Evolutionary conservation across 2,888 invertebrate genomes (phyloP).

Genomic region (Chydorus sphaericus): DNA sequence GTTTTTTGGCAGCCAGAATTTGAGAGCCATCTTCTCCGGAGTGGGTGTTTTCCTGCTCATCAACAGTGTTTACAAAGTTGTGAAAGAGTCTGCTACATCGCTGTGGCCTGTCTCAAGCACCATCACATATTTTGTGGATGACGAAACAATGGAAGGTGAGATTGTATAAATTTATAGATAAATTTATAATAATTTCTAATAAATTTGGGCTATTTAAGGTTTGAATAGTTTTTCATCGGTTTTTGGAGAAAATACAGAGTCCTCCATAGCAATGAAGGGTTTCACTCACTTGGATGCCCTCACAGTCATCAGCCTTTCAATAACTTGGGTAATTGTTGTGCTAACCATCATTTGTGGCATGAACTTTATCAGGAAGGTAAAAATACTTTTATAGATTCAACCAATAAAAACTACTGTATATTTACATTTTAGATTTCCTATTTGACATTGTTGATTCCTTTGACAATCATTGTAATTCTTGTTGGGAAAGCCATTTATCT

Average conservation of each 20-base stretch:
- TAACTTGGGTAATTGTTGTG: not conserved
- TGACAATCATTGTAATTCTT: not conserved
- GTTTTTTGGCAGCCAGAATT: not conserved
- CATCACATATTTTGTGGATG: not conserved
- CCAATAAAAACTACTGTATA: not conserved
- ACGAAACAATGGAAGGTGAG: not conserved
- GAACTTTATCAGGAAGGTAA: not conserved
- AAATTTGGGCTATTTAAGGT: not conserved
- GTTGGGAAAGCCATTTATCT: not conserved
- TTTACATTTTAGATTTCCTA: constrained; percentile 1
- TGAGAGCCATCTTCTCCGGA: not conserved
- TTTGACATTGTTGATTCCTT: not conserved
- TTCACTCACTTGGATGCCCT: not conserved
- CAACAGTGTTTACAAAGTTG: constrained; percentile 1
- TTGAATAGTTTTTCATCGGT: not conserved
- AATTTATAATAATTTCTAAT: not conserved
- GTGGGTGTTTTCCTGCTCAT: not conserved
- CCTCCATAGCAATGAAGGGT: not conserved
- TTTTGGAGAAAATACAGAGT: not conserved
- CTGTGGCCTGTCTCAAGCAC: not conserved
- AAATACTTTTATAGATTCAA: not conserved
- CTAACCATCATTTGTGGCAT: not conserved
- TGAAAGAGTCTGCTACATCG: not conserved
- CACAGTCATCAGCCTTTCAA: not conserved
- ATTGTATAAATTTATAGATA: too few species aligned